Conservation (phyloP, 2,113 vertebrate species). For the Aythya baeri region DNA sequence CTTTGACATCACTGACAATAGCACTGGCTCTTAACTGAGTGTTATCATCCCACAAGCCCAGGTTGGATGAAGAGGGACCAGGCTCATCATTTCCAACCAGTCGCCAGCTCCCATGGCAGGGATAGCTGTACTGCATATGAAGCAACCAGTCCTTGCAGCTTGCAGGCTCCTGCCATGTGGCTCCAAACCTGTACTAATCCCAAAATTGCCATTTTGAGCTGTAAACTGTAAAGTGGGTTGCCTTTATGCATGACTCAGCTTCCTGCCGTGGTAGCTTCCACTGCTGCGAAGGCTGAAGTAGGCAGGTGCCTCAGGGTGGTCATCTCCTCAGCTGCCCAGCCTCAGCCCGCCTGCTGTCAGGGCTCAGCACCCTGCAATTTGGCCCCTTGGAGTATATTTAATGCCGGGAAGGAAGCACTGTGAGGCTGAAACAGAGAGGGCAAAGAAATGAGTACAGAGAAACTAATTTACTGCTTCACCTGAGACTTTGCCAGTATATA, state of each 20-base stretch:
- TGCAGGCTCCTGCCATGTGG: neutral
- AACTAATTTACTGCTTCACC: neutral
- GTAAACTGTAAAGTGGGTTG: neutral
- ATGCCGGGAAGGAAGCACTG: neutral
- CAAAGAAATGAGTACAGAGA: neutral
- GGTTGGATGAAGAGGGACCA: neutral
- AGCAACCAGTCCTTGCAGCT: neutral
- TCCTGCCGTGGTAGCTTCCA: neutral
- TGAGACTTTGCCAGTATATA: neutral
- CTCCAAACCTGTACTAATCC: neutral
- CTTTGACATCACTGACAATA: neutral
- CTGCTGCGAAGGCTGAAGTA: no score
- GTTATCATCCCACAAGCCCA: neutral
- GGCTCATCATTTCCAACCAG: neutral
- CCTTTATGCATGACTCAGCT: constrained; percentile 61
- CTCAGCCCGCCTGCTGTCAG: neutral
- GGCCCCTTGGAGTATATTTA: neutral
- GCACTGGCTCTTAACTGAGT: neutral
- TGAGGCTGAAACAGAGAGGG: neutral
- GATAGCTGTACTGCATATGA: neutral
- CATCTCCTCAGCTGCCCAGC: neutral
- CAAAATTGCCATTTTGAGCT: neutral
- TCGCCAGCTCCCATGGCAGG: neutral
- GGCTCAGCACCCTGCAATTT: neutral
- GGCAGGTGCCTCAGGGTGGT: no score